Conservation (phyloP, 2,797 vertebrate genomes). For the Chrysocyon brachyurus region DNA sequence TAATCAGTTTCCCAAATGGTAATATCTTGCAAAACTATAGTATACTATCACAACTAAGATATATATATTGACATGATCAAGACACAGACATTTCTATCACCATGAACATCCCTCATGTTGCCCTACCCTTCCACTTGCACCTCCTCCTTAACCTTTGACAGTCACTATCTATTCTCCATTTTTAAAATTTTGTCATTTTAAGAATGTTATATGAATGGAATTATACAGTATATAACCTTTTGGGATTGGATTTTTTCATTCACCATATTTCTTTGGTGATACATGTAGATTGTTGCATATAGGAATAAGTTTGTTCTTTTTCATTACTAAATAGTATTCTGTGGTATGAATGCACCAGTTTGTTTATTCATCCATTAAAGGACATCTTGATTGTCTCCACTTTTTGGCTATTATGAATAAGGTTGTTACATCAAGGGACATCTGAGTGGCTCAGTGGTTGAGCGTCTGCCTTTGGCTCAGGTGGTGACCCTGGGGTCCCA, state of each 20-base stretch:
- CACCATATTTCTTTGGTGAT: not conserved
- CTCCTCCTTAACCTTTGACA: not conserved
- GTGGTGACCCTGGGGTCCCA: too few relatives aligned
- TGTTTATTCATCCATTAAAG: not conserved
- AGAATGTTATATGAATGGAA: not conserved
- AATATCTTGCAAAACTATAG: slow-evolving; percentile 14
- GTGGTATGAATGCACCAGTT: not conserved
- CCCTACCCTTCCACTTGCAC: not conserved
- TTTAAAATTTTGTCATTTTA: slow-evolving; percentile 19
- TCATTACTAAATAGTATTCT: not conserved
- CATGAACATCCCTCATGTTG: not conserved
- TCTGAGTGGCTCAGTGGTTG: too few relatives aligned
- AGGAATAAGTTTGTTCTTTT: not conserved
- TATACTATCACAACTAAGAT: not conserved
- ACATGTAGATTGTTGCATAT: not conserved
- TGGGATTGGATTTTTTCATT: not conserved
- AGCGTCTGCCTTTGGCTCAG: too few relatives aligned
- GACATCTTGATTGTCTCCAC: not conserved
- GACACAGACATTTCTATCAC: not conserved
- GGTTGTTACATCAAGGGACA: not conserved
- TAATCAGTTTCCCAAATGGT: not conserved
- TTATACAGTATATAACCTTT: not conserved
- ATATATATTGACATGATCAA: not conserved
- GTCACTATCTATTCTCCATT: not conserved
- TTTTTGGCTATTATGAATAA: not conserved